Base-by-base conservation (phyloP, 2,113 vertebrate species). In the Xiphophorus maculatus region DNA sequence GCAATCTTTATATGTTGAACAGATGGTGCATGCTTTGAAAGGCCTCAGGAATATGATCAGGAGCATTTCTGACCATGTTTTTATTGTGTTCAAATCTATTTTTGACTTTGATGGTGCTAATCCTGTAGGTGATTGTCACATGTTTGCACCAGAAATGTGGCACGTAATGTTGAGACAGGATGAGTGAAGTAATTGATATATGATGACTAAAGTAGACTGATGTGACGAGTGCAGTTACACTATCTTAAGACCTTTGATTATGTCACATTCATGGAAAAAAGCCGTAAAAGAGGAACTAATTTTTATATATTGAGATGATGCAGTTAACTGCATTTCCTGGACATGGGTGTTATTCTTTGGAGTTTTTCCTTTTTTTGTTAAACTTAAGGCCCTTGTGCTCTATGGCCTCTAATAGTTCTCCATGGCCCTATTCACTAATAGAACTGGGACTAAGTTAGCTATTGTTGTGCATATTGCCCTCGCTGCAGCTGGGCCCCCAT, bases 391-490 rank as follows among this genome's bases (percentile, higher is more conserved):
- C 9, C 27, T 22, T 66, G 25, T 3, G n/a, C 65, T 14, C 25
- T 12, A 15, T 27, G 35, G 30, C 12, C 35, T 37, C 35, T 37
- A 37, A 37, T 37, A 37, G 10, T 37, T 37, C 35, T 37, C 25
- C 33, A 27, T 27, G 33, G 9, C 12, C 35, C 19, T 42, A 42
- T 66, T 27, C 11, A 40, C 13, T 42, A 15, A 15, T 13, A 22
- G 25, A 48, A 71, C 71, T 81, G 79, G 79, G 67, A 35, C 35
- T 35, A 42, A 66, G 32, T 69, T 22, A 42, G 27, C 68, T 37
- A 64, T 88, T 91, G 71, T 77, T 71, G 80, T 88, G 70, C 22
- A 2, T 66, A 82, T 83, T 74, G 35, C 65, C 35, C 54, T 9
- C 3, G 15, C 63, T 51, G n/a, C 66, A 70, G 79, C 17, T 73